phyloP scores from a whole-genome alignment of 1,140 invertebrate species.

The Formica exsecta region DNA sequence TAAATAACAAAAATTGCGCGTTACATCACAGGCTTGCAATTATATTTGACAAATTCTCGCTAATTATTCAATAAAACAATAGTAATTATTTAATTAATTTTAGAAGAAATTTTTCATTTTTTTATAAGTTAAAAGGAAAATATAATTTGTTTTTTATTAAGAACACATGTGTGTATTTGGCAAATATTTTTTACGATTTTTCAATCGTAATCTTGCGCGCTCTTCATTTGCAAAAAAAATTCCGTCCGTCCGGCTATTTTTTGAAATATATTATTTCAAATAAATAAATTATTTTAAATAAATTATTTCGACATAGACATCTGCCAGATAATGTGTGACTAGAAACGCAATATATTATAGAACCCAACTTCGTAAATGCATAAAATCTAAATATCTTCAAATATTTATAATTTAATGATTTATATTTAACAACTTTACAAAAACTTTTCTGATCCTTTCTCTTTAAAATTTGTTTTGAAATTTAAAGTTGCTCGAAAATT shows the following conservation, averaged over 20 bases:
- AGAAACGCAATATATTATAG: background rate
- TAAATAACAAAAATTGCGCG: constrained; percentile 4
- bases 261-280: too few relatives aligned
- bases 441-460: background rate
- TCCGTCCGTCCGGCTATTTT: background rate
- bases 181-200: background rate
- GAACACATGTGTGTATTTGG: too few relatives aligned
- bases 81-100: background rate
- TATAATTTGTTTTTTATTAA: too few relatives aligned
- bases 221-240: background rate
- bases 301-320: background rate
- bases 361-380: background rate
- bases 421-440: background rate
- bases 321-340: background rate
- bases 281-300: too few relatives aligned
- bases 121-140: too few relatives aligned
- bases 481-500: background rate
- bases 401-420: background rate
- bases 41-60: background rate
- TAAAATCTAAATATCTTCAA: constrained; percentile 11
- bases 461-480: background rate
- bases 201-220: background rate
- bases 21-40: background rate
- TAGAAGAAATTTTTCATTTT: too few relatives aligned
- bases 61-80: constrained; percentile 43